Evolutionary conservation across 1,140 invertebrate genomes (phyloP).

Genomic region (Trichonephila inaurata): DNA sequence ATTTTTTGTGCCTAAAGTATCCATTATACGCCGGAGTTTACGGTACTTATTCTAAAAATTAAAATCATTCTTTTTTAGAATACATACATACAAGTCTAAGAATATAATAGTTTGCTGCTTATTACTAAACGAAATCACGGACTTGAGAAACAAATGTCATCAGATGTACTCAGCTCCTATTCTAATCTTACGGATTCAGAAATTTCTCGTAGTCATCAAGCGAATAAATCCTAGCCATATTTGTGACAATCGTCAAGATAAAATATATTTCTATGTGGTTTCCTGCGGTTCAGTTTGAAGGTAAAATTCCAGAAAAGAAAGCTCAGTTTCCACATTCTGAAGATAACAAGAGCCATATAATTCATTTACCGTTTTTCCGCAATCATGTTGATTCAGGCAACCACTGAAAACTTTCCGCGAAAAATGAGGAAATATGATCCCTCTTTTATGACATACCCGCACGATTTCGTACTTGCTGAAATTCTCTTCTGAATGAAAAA

Average conservation of each 20-base stretch:
- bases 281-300: not conserved
- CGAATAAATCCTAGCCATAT: not conserved
- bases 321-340: not conserved
- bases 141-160: too few relatives aligned
- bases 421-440: constrained; percentile 15
- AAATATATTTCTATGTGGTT: not conserved
- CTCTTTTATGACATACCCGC: not conserved
- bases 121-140: too few relatives aligned
- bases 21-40: too few relatives aligned
- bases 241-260: not conserved
- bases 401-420: not conserved
- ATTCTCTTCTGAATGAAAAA: not conserved
- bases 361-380: not conserved
- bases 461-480: not conserved
- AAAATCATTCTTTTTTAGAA: too few relatives aligned
- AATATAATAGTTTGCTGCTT: too few relatives aligned
- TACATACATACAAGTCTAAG: too few relatives aligned
- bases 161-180: too few relatives aligned
- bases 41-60: too few relatives aligned
- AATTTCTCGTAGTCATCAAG: too few relatives aligned
- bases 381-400: constrained; percentile 15
- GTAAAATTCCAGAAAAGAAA: not conserved
- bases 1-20: too few relatives aligned
- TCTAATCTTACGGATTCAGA: too few relatives aligned
- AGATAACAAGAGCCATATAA: not conserved